Base-by-base conservation (phyloP, 2,113 vertebrate genomes). In the Megaceryle maxima region DNA sequence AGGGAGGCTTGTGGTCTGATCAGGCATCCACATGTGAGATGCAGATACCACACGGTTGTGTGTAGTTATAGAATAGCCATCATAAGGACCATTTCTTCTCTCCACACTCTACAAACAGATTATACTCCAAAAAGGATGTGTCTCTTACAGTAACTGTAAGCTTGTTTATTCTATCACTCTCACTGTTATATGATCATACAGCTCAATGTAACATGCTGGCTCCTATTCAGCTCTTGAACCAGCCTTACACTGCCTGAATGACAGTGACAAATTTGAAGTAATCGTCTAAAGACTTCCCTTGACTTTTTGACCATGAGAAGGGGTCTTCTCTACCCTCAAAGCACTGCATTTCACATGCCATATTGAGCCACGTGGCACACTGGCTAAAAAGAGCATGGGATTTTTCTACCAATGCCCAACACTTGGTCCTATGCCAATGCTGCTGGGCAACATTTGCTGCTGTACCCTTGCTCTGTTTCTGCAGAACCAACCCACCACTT, bases 41-140 rank as follows among this genome's bases (percentile, higher is more conserved):
- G 2, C 8, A 28, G 28, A 28, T 33, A 48, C 22, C 17, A 73
- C 0, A 1, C 6, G 22, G 29, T 0, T 72, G n/a, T 4, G 18
- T 46, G 25, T 10, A 48, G n/a, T 11, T 64, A 48, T 0, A 73
- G 9, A 48, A 73, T 1, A 44, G 20, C 6, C 29, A 50, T 15
- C 8, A 1, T 8, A 39, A 43, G 24, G 22, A 72, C 29, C 8
- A 21, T 10, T 57, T 41, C 56, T 82, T 64, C 35, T 70, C 43
- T 85, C 35, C 72, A 35, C n/a, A 48, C 21, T 28, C 56, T 13
- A 50, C 43, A 50, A 41, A 44, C 0, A 1, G 50, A 66, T 53
- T 22, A 57, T 5, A 37, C 24, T 78, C 46, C 62, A 35, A 53
- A 43, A 33, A 75, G 29, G 25, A 78, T 46, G 11, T 10, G 12